Evolutionary conservation across 1,140 invertebrate species (phyloP), one percentile per base, ranked within the genome.

Genomic region (Dendrolimus punctatus): DNA sequence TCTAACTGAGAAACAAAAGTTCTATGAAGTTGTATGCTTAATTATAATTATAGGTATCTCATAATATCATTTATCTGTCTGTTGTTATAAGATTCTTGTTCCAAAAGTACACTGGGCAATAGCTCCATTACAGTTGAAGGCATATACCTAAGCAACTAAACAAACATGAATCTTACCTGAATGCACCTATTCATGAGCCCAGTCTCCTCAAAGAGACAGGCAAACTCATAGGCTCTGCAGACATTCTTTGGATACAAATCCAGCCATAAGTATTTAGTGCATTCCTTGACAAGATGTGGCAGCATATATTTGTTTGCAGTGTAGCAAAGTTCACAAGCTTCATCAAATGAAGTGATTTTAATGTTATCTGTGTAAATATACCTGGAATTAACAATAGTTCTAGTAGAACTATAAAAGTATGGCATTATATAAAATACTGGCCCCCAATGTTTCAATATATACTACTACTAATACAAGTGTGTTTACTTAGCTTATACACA

Each of bases 301-400:
- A 96, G 71, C 92, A 96, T 94, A 66, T 96, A 96, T 66, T 96
- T 96, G 67, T 96, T 96, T 8, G 94, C 94, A 52, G 93, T 94
- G 79, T 95, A 95, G 74, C 94, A 96, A 8, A 96, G 80, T 62
- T 96, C 94, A 80, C 94, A 95, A 0, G 94, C 94, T 68, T 95
- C 91, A 64, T 95, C 94, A 73, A 95, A 95, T 6, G 93, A 94
- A 49, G 89, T 90, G 6, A 96, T 89, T 58, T 92, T 91, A 44
- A 95, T 92, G 61, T 92, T 89, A 65, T 95, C 94, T 6, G 93
- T 94, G 69, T 96, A 96, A 46, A 96, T 94, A 63, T 95, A 96
- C 64, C 92, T 93, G 76, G 53, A 88, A 87, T 51, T 41, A 48
- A 9, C 10, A 23, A 46, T 4, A 46, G 36, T 0, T 23, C 23